A percentile compares a stretch with the other conserved stretches of the same genome.
phyloP scores from a whole-genome alignment of 2,888 invertebrate genomes.

The Acronicta psi region DNA sequence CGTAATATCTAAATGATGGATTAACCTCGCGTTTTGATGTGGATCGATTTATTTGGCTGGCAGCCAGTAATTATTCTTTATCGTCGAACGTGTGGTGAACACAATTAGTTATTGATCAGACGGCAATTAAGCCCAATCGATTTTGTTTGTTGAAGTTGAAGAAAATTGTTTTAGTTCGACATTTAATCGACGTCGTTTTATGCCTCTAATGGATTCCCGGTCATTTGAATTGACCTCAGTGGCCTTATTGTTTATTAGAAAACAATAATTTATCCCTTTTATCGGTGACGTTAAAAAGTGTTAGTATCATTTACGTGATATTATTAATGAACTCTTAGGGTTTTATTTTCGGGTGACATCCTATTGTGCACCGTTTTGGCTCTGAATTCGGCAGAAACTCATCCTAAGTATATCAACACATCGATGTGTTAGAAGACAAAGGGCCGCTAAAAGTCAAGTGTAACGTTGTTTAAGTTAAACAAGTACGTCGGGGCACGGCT shows the following conservation, averaged over 20 bases:
- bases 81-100: conserved; percentile 86
- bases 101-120: conserved; percentile 89
- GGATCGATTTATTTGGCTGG: conserved; percentile 88
- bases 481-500: conserved; percentile 73
- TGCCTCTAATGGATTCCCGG: conserved; percentile 82
- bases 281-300: conserved; percentile 50
- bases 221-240: conserved; percentile 76
- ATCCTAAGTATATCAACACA: conserved; percentile 19
- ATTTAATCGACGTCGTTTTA: conserved; percentile 84
- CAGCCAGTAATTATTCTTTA: conserved; percentile 88
- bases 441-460: conserved; percentile 75
- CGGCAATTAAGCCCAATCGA: conserved; percentile 88
- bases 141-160: conserved; percentile 88
- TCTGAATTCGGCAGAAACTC: conserved; percentile 22
- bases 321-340: conserved; percentile 38
- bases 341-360: conserved; percentile 8
- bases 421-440: conserved; percentile 64
- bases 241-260: conserved; percentile 74
- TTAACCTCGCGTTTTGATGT: conserved; percentile 88
- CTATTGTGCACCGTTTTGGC: background rate
- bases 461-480: conserved; percentile 81
- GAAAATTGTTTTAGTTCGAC: conserved; percentile 87
- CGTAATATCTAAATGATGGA: conserved; percentile 89
- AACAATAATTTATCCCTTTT: conserved; percentile 68
- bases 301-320: conserved; percentile 47